Conservation (phyloP, 2,888 invertebrate species). For the Agrochola macilenta region DNA sequence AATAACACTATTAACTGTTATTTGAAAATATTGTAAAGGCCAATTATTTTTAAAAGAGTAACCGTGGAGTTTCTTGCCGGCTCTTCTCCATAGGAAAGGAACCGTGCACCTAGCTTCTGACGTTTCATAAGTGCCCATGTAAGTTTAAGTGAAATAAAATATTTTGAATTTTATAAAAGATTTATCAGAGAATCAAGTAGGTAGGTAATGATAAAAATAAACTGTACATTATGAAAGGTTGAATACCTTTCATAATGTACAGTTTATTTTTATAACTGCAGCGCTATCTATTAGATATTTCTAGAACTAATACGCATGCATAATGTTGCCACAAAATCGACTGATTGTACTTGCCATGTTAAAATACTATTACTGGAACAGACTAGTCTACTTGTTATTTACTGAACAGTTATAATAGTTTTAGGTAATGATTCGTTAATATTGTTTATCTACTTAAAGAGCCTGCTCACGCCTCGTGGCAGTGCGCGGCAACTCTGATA, state of each 20-base stretch:
- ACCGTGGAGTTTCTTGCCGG: too few relatives aligned
- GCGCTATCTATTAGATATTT: slow-evolving; percentile 38
- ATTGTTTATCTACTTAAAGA: not conserved
- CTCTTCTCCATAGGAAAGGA: too few relatives aligned
- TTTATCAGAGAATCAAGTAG: not conserved
- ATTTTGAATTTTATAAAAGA: too few relatives aligned
- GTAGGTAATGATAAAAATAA: not conserved
- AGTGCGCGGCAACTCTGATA: slow-evolving; percentile 3
- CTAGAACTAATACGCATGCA: not conserved
- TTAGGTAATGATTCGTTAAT: not conserved
- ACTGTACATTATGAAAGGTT: not conserved
- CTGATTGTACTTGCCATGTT: not conserved
- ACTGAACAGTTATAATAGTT: not conserved
- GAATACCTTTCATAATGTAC: too few relatives aligned
- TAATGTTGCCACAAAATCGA: not conserved
- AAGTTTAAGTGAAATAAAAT: too few relatives aligned
- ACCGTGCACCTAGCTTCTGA: too few relatives aligned
- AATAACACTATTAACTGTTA: too few relatives aligned
- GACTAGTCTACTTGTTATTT: not conserved
- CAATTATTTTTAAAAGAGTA: too few relatives aligned
- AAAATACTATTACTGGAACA: not conserved
- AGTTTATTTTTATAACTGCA: too few relatives aligned
- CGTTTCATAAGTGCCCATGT: too few relatives aligned
- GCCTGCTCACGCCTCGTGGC: not conserved
- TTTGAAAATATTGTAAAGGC: too few relatives aligned